A percentile compares a stretch with the other conserved stretches of the same genome.
Conservation (phyloP, 2,888 invertebrate species). For the Apamea epomidion region DNA sequence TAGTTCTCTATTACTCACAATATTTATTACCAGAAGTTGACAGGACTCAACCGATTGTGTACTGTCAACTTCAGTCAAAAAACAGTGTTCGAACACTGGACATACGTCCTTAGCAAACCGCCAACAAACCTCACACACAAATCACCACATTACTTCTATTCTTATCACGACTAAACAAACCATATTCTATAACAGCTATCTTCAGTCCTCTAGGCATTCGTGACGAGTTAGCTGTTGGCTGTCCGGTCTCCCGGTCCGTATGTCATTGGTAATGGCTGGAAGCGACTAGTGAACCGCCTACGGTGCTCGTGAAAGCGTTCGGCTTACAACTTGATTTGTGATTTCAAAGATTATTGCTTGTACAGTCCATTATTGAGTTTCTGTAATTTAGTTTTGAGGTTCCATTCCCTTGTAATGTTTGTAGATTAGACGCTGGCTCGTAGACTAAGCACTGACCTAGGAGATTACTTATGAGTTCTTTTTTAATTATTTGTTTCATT, state of each 20-base stretch:
- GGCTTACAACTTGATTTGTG: conserved; percentile 89
- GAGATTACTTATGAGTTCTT: background rate
- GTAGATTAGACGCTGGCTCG: conserved; percentile 47
- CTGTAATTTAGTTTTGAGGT: conserved; percentile 82
- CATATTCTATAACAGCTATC: conserved; percentile 39
- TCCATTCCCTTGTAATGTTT: conserved; percentile 72
- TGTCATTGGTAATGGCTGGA: conserved; percentile 80
- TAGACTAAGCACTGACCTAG: conserved; percentile 14
- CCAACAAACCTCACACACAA: conserved; percentile 5
- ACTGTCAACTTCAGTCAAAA: too few relatives aligned
- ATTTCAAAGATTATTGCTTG: conserved; percentile 87
- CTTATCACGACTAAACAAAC: conserved; percentile 14
- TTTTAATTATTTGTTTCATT: background rate
- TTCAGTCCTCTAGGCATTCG: conserved; percentile 40
- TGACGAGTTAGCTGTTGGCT: conserved; percentile 49
- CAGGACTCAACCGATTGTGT: too few relatives aligned
- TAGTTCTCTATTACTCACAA: background rate
- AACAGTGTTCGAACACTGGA: too few relatives aligned
- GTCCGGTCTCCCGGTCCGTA: conserved; percentile 64
- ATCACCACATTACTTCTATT: conserved; percentile 9
- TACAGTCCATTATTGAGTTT: conserved; percentile 81
- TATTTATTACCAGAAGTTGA: background rate
- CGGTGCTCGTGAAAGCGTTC: conserved; percentile 86
- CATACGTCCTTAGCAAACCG: background rate
- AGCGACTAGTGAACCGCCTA: conserved; percentile 87